Evolutionary conservation across 1,140 invertebrate species (phyloP), one percentile per base, ranked within the genome.

Genomic region (Ceratina japonica): DNA sequence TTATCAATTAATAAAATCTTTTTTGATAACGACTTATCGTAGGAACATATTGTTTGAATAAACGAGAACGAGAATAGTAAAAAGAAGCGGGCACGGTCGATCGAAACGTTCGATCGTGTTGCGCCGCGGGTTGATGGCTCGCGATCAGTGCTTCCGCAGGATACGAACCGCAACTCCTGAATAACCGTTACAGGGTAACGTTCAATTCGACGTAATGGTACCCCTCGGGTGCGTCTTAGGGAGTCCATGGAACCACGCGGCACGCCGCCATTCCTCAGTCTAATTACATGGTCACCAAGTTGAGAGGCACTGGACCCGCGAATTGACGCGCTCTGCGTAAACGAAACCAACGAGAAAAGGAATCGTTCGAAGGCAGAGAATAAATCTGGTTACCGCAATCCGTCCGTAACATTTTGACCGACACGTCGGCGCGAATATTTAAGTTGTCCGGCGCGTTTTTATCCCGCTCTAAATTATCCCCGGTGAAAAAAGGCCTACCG

Each of bases 81-180:
- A 61, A 52, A 68, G 20, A 24, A 51, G 31, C 24, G 15, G 52
- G 59, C 31, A 62, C 62, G 79, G 37, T 73, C 62, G 80, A 71
- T 82, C 81, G 78, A 82, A 85, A 83, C 64, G 71, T 71, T 72
- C 72, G 37, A 76, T 79, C 70, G 86, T 80, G 77, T 56, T 79
- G 71, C 54, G 75, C 84, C 76, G 69, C 64, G 81, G 83, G 63
- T 86, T 86, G 84, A 89, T 87, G 89, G 37, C n/a, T 74, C 84
- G 71, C 77, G 75, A 79, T 71, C 68, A 79, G 61, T 82, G 76
- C 89, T 89, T 89, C 88, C 88, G 88, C 86, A 89, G 88, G 87
- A 89, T 89, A 83, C 81, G 84, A 86, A 83, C 82, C 73, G 82
- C 82, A 72, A 68, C 82, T 74, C 70, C 70, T 64, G 75, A 84